Evolutionary conservation across 2,888 invertebrate species (phyloP), one percentile per base, ranked within the genome.

Genomic region (Plebejus argus): DNA sequence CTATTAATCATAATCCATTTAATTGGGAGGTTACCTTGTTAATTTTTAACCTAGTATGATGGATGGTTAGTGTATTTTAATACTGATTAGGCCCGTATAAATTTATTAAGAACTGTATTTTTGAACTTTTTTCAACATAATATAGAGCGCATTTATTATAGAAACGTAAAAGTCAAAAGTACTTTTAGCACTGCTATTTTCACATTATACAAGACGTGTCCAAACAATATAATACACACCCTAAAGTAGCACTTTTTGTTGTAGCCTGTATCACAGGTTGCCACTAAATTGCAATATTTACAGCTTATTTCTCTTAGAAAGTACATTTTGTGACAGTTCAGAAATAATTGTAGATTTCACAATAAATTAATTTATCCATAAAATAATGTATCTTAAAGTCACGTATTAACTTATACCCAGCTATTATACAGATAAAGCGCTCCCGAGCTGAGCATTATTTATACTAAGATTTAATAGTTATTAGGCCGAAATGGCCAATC

Each of bases 401-500:
- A 35, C 71, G 20, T 71, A 66, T 70, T 35, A 70, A 70, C 33
- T 53, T 56, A 77, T 61, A 28, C 56, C 39, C 58, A 78, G 35
- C 76, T 77, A 81, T 83, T 83, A 81, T 82, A 82, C 81, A 80
- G 82, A 84, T 85, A 84, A 87, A 82, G 82, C 82, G 81, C 81
- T 84, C 82, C 80, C 83, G 39, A 76, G 77, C 70, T 85, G 84
- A 84, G 83, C 83, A 79, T 79, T 81, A 81, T 81, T 81, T 81
- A 80, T 80, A 80, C 76, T 76, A 79, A 81, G 77, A 77, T 78
- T 80, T 81, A 80, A 81, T 81, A 80, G 80, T 79, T 76, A 75
- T 75, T 49, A 79, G 79, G 76, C 79, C 76, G 70, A 80, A 80
- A 78, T 81, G 85, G 85, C 86, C 86, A 86, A 91, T 91, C 88